phyloP scores from a whole-genome alignment of 2,888 invertebrate species.

The Coenonympha glycerion region DNA sequence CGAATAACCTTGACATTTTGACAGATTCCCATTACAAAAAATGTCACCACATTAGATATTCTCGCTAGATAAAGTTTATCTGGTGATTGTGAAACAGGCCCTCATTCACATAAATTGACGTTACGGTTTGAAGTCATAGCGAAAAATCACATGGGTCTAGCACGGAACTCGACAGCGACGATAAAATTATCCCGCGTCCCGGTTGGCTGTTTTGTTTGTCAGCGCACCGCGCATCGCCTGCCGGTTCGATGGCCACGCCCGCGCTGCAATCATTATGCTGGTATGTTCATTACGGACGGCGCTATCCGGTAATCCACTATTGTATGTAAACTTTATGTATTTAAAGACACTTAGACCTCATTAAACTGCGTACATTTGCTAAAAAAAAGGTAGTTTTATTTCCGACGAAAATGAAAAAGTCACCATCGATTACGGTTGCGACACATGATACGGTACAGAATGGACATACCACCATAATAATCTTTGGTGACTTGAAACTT shows the following conservation, averaged over 20 bases:
- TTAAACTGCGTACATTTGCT: conserved; percentile 68
- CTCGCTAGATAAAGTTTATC: too few relatives aligned
- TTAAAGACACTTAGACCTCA: conserved; percentile 62
- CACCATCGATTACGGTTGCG: conserved; percentile 36
- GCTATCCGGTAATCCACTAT: conserved; percentile 34
- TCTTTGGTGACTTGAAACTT: conserved; percentile 16
- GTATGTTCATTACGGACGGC: conserved; percentile 62
- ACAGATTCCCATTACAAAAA: too few relatives aligned
- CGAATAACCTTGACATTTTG: too few relatives aligned
- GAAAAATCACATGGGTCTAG: too few relatives aligned
- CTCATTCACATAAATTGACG: too few relatives aligned
- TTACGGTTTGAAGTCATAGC: too few relatives aligned
- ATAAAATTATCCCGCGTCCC: background rate
- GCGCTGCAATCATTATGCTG: conserved; percentile 48
- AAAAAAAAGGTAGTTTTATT: conserved; percentile 63
- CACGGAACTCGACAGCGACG: too few relatives aligned
- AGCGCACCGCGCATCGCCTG: background rate
- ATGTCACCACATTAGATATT: too few relatives aligned
- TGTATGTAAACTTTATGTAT: conserved; percentile 53
- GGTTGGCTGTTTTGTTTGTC: background rate
- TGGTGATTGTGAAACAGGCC: too few relatives aligned
- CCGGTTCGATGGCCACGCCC: conserved; percentile 20
- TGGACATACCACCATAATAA: conserved; percentile 67
- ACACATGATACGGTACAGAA: conserved; percentile 24
- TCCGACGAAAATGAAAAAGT: conserved; percentile 34